Base-by-base conservation (phyloP, 2,888 invertebrate species). In the Plebejus anna region DNA sequence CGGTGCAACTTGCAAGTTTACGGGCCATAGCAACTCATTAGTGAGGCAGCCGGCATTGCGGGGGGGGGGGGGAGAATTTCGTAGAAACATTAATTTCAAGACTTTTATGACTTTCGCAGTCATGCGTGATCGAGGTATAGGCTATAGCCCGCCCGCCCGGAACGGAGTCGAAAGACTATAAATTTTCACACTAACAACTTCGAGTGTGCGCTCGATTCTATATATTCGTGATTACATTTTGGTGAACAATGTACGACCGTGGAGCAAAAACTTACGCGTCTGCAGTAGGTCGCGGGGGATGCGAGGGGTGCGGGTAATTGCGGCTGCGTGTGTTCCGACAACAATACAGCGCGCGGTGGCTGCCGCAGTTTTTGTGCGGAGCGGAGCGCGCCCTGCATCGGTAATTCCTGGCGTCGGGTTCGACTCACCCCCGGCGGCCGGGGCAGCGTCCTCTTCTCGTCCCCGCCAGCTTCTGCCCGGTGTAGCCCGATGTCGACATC, bases 321-420 rank as follows among this genome's bases (percentile, higher is more conserved):
- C 61, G 61, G 11, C 28, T 61, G 61, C 61, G 61, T 61, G 28
- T 61, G 61, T 61, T 66, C 66, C 32, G 32, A 66, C 66, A 66
- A 32, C 32, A 66, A 66, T 5, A 32, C 32, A 22, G 66, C 66
- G 66, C 32, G 66, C 66, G 32, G 66, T 32, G 32, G 66, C 4
- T 32, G 32, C 4, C 32, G 28, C 66, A 66, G 66, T 66, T 66
- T 66, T 66, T 66, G 13, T 32, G 66, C 32, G 66, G 32, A 22
- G 59, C 59, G 32, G 32, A 32, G 32, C 66, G 32, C 66, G 66
- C 32, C 32, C 66, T 1, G 66, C 66, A 66, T 66, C 66, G 32
- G 66, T 61, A 28, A 61, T 61, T 4, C 22, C 0, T 6, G 66
- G 9, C 66, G 66, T 32, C 59, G 2, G 5, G 13, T 13, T 13